Conservation (phyloP, 2,888 invertebrate genomes). For the Spisula solida region DNA sequence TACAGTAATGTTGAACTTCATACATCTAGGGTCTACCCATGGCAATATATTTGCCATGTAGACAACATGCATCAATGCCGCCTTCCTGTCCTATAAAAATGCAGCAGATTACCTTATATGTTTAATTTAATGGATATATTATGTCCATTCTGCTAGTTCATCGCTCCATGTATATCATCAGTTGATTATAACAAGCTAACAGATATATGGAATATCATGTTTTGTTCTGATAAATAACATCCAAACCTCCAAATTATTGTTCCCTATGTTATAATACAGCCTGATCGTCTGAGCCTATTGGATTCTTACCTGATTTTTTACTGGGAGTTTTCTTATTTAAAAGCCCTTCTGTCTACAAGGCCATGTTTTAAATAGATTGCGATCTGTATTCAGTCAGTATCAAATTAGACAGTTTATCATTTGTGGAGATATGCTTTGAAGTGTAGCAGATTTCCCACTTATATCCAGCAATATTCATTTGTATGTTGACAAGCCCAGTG, state of each 20-base stretch:
- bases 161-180: background rate
- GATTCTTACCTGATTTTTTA: background rate
- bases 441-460: slow-evolving; percentile 56
- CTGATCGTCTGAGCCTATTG: background rate
- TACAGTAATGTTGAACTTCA: too few species aligned
- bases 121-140: slow-evolving; percentile 3
- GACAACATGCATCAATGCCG: background rate
- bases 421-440: slow-evolving; percentile 59
- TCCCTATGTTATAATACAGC: background rate
- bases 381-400: slow-evolving; percentile 53
- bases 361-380: slow-evolving; percentile 52
- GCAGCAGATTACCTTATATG: background rate
- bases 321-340: slow-evolving; percentile 49
- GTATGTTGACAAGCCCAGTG: slow-evolving; percentile 53
- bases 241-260: background rate
- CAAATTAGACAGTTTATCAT: slow-evolving; percentile 64
- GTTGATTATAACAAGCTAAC: background rate
- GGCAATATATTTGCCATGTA: too few species aligned
- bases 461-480: slow-evolving; percentile 65
- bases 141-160: background rate
- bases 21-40: too few species aligned
- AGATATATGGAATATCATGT: background rate
- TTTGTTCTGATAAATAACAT: background rate
- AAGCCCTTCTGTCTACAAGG: slow-evolving; percentile 49
- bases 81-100: background rate